Base-by-base conservation (phyloP, 1,140 invertebrate species). In the Xylocopa sonorina region DNA sequence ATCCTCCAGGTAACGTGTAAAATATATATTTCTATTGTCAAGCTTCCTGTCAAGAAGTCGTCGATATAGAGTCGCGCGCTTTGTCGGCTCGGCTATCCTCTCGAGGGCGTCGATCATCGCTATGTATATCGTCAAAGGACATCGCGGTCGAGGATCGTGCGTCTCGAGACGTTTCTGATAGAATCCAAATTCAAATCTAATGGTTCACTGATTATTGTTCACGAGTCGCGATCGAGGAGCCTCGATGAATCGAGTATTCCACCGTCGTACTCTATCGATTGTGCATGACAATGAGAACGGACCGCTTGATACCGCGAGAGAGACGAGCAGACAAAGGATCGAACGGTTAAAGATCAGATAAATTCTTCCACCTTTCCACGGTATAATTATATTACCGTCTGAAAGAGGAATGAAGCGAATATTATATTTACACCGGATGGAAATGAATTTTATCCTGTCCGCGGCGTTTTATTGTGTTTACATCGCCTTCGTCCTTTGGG, bases 131-230 rank as follows among this genome's bases (percentile, higher is more conserved):
- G 27, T 69, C 46, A 7, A 29, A 74, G 48, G 24, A 41, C 29
- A 53, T 6, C n/a, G 24, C 32, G 27, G 10, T 24, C 18, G 29
- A 48, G 21, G 48, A 34, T 53, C 58, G 10, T 0, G 43, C 29
- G n/a, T 53, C 18, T 24, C n/a, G 18, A 12, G 48, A 74, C 72
- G 43, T 74, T 74, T 60, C 72, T 32, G 24, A 53, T 74, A 24
- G 43, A 74, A 53, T 64, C 60, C 34, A 41, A n/a, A 18, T 53
- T 32, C 58, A 29, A 74, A 74, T 74, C 72, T 64, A 53, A 64
- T 64, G 48, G 72, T 29, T 64, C 58, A 53, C 34, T 51, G 72
- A 74, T 63, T 74, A 64, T 74, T 64, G 60, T 64, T 50, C 34
- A 41, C 12, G 34, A 64, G 29, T 38, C n/a, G 27, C 58, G 38